Percentiles rank a stretch among this genome's conserved stretches.
Evolutionary conservation across 1,140 invertebrate genomes (phyloP).

Genomic region (Drosophila lacertosa): DNA sequence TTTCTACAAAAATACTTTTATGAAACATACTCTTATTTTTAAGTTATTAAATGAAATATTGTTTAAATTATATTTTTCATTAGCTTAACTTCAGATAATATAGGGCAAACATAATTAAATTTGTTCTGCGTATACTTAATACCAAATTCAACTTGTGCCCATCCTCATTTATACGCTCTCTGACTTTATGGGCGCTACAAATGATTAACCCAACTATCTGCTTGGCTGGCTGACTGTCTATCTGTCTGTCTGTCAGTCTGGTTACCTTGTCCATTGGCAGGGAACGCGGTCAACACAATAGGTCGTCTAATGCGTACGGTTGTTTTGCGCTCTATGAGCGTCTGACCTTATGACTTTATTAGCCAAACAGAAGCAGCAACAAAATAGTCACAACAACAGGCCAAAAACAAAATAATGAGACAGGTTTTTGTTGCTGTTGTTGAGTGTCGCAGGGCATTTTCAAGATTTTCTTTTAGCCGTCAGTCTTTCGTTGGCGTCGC

Average conservation of each 20-base stretch:
- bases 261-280: constrained; percentile 19
- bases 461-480: constrained; percentile 42
- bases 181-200: constrained; percentile 1
- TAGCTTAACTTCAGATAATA: too few species aligned
- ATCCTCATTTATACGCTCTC: constrained; percentile 2
- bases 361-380: constrained; percentile 27
- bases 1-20: too few species aligned
- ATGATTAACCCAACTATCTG: constrained; percentile 2
- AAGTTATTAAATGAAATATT: too few species aligned
- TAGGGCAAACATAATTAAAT: too few species aligned
- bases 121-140: neutral
- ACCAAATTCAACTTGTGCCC: neutral
- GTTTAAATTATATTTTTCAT: neutral
- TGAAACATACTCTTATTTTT: too few species aligned
- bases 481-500: constrained; percentile 23
- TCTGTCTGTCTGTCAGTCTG: constrained; percentile 4
- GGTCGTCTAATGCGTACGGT: constrained; percentile 17
- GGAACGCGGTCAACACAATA: constrained; percentile 35
- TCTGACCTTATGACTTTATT: constrained; percentile 79
- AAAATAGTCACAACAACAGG: constrained; percentile 9
- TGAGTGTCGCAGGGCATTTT: constrained; percentile 30
- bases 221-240: constrained; percentile 3
- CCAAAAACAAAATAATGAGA: constrained; percentile 65
- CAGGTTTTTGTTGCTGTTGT: constrained; percentile 40
- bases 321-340: constrained; percentile 26